Base-by-base conservation (phyloP, 1,140 invertebrate species). In the Temnothorax longispinosus region DNA sequence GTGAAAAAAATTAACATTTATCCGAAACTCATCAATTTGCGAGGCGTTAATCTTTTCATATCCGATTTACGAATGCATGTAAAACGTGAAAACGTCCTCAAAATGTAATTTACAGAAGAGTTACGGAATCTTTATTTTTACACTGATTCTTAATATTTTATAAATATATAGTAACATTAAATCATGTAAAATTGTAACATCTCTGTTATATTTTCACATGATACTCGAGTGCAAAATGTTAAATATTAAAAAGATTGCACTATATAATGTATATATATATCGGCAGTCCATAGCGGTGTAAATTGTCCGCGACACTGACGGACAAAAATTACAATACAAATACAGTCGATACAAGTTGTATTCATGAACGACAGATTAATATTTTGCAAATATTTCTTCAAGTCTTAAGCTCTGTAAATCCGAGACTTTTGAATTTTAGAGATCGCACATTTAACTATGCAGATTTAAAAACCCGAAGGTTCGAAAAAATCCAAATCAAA, bases 201-300 rank as follows among this genome's bases (percentile, higher is more conserved):
- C 4, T 62, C 1, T 21, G 0, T 60, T 64, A 35, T 21, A n/a
- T 21, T 27, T n/a, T 58, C 21, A 72, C 11, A 54, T 27, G 7
- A 80, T 41, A 15, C 47, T 81, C 35, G 64, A 81, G 50, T 56
- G 15, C 38, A 81, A 81, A 62, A 50, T 54, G 13, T 75, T 60
- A 50, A 78, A 27, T 84, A 11, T 74, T 60, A 82, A 10, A 71
- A 13, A 81, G 18, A 52, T 71, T 50, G 54, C 27, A 58, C 21
- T 72, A 47, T 35, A n/a, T 41, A 3, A 35, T 35, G 38, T 72
- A 18, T 32, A 27, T 52, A 38, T 81, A 71, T 72, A 72, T 84
- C 80, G 80, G 69, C 54, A 84, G 80, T 84, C 41, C 41, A 47
- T 82, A 71, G 35, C 50, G 21, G 2, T 81, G 72, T 27, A 1